These are phyloP conservation scores for Dolichoris vasculosae DNA, from an alignment of 1,140 invertebrate species.

Conservation along the genomic window DNA sequence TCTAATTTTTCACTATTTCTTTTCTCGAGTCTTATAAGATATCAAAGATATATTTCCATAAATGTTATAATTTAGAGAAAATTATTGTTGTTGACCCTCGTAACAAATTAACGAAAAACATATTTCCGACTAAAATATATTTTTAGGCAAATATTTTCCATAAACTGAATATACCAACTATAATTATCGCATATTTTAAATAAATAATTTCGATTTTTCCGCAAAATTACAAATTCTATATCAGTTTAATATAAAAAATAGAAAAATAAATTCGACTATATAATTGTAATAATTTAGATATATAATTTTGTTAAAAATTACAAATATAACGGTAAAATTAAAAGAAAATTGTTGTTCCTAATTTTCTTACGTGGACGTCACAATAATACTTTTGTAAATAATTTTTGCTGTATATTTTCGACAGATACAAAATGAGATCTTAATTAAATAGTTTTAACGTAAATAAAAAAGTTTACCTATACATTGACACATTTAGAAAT, in stretches of 20 bases:
- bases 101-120: constrained; percentile 6
- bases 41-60: constrained; percentile 19
- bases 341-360: not conserved
- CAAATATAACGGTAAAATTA: not conserved
- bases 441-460: not conserved
- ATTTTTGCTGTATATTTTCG: too few species aligned
- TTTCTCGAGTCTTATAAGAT: constrained; percentile 31
- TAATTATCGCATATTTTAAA: not conserved
- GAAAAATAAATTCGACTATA: not conserved
- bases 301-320: not conserved
- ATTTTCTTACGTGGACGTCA: not conserved
- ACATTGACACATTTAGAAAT: constrained; percentile 23
- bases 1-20: not conserved
- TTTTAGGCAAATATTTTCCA: not conserved
- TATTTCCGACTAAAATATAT: not conserved
- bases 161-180: not conserved
- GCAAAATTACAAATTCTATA: not conserved
- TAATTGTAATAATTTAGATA: not conserved
- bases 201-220: not conserved
- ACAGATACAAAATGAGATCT: not conserved
- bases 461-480: not conserved
- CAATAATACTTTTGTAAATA: not conserved
- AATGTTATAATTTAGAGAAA: not conserved
- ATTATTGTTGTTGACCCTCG: not conserved
- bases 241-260: not conserved